Conservation (phyloP, 2,888 invertebrate species). For the Catocala fraxini region DNA sequence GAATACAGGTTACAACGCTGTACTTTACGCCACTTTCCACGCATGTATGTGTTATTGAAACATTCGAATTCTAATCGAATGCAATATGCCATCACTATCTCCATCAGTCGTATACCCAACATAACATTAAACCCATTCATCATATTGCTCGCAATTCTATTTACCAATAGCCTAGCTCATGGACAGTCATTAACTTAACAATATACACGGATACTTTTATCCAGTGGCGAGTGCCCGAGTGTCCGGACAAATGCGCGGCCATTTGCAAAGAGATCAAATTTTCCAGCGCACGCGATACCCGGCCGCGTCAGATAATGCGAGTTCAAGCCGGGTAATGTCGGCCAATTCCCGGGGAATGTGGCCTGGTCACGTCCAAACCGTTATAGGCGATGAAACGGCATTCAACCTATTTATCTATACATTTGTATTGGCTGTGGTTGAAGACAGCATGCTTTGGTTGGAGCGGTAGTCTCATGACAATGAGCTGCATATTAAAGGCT, state of each 20-base stretch:
- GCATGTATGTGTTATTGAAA: too few relatives aligned
- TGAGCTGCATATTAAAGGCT: too few relatives aligned
- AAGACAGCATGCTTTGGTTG: neutral
- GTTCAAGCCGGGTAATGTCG: slow-evolving; percentile 36
- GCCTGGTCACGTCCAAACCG: slow-evolving; percentile 34
- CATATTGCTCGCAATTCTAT: neutral
- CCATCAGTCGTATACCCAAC: too few relatives aligned
- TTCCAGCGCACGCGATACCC: slow-evolving; percentile 29
- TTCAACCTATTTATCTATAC: slow-evolving; percentile 41
- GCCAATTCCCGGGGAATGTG: slow-evolving; percentile 32
- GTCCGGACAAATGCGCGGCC: slow-evolving; percentile 33
- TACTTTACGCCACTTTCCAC: too few relatives aligned
- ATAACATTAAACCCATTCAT: neutral
- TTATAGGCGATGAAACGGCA: slow-evolving; percentile 38
- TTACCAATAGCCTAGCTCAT: neutral
- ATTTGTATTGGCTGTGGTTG: slow-evolving; percentile 18
- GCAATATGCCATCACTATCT: too few relatives aligned
- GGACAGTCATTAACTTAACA: neutral
- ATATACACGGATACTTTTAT: slow-evolving; percentile 8
- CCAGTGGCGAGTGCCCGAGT: slow-evolving; percentile 9
- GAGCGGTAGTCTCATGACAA: neutral
- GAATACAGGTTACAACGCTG: too few relatives aligned
- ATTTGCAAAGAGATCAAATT: slow-evolving; percentile 46
- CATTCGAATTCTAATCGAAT: too few relatives aligned
- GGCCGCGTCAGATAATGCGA: slow-evolving; percentile 22